Base-by-base conservation (phyloP, 2,797 vertebrate species). In the Characodon lateralis region DNA sequence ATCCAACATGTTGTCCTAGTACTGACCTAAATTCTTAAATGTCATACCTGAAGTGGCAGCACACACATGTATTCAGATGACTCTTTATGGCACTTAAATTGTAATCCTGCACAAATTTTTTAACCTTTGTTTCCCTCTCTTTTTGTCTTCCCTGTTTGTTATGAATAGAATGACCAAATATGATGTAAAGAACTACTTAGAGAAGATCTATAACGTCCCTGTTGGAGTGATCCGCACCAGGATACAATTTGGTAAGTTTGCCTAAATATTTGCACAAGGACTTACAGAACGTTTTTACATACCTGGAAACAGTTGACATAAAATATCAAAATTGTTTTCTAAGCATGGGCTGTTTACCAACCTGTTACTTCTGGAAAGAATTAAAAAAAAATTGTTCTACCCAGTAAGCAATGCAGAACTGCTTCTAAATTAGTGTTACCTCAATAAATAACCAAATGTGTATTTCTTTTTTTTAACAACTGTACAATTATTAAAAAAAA, bases 181-280 rank as follows among this genome's bases (percentile, higher is more conserved):
- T 84, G 98, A 99, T 70, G 90, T 99, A 66, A 96, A 91, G 93
- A 98, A 96, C 91, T 99, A 99, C 88, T 94, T 99, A 70, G 95
- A 99, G 93, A 96, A 93, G 81, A 97, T 99, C 80, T 99, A 99
- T 88, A 95, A 87, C 0, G 95, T 98, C 39, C 97, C 98, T 0
- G 97, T 99, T 48, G 96, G 95, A 73, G 92, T 91, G 0, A 92
- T 99, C 58, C 97, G 98, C 50, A 99, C 98, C 0, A 95, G 98
- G 87, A 98, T 99, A 86, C 98, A 99, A 91, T 96, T 95, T 71
- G 96, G 98, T 99, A 81, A 96, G 98, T 95, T 81, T 41, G 71
- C 71, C n/a, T 43, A 48, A 72, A 41, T 69, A 71, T 80, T 79
- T 78, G 77, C 73, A 83, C 74, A 80, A 82, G 56, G 63, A 83